phyloP scores from a whole-genome alignment of 1,140 invertebrate species.

The Zaprionus inermis region DNA sequence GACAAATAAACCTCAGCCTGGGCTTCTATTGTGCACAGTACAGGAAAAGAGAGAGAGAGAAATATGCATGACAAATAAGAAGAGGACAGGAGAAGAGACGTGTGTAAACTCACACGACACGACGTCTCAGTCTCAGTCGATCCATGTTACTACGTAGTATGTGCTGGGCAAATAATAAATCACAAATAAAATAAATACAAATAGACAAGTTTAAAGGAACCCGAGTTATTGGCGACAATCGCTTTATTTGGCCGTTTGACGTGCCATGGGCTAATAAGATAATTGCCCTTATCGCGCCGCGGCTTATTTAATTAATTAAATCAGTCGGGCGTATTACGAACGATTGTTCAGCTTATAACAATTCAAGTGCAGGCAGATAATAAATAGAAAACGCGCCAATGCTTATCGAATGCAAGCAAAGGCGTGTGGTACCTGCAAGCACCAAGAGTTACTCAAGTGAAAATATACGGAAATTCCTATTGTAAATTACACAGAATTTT shows the following conservation, averaged over 20 bases:
- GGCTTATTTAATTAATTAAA: slow-evolving; percentile 73
- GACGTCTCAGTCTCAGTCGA: neutral
- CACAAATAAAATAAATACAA: slow-evolving; percentile 62
- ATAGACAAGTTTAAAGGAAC: slow-evolving; percentile 27
- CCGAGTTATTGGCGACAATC: slow-evolving; percentile 63
- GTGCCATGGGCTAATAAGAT: slow-evolving; percentile 28
- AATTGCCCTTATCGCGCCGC: slow-evolving; percentile 29
- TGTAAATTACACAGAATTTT: no score
- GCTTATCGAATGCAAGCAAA: neutral
- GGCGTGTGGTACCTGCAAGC: neutral
- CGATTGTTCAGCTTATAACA: slow-evolving; percentile 15
- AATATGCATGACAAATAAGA: slow-evolving; percentile 10
- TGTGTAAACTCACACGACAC: slow-evolving; percentile 27
- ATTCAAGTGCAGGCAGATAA: slow-evolving; percentile 48
- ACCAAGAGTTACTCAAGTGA: neutral
- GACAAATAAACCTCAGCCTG: slow-evolving; percentile 54
- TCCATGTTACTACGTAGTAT: neutral
- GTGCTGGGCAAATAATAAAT: slow-evolving; percentile 15
- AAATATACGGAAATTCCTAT: no score
- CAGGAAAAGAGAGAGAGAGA: neutral
- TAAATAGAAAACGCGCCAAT: neutral
- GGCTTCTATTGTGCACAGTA: neutral
- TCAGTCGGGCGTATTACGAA: slow-evolving; percentile 30
- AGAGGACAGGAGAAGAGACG: slow-evolving; percentile 67
- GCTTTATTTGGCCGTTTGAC: slow-evolving; percentile 19